Evolutionary conservation across 2,797 vertebrate genomes (phyloP).

Genomic region (Leucoraja ocellata): DNA sequence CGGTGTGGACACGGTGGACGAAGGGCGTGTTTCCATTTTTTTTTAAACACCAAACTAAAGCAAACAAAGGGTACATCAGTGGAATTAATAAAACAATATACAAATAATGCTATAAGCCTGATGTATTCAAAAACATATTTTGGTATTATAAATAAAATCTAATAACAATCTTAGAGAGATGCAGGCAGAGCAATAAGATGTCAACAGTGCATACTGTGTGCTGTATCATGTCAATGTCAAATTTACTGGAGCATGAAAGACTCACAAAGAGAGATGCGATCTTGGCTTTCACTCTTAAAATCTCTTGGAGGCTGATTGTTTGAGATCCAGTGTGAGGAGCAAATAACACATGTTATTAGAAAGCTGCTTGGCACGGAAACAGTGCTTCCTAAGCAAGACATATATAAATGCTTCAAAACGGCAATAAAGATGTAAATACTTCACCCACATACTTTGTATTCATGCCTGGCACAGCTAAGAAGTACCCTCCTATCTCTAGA

Average conservation of each 20-base stretch:
- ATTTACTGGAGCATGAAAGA: background rate
- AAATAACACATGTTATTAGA: background rate
- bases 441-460: background rate
- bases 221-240: background rate
- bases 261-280: background rate
- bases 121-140: background rate
- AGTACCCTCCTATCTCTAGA: background rate
- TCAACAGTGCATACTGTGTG: background rate
- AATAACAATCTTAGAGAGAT: background rate
- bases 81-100: background rate
- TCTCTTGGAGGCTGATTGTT: background rate
- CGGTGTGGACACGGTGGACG: no score
- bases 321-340: background rate
- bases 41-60: no score
- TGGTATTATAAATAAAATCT: background rate
- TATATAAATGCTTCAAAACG: background rate
- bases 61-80: background rate
- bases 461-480: background rate
- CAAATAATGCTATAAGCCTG: background rate
- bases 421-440: background rate
- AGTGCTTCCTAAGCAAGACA: background rate
- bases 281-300: background rate
- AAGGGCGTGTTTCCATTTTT: no score
- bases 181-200: background rate
- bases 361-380: background rate